Evolutionary conservation across 92 coral and sea anemone genomes (phyloP).

Genomic region (Zoanthus solanderi): DNA sequence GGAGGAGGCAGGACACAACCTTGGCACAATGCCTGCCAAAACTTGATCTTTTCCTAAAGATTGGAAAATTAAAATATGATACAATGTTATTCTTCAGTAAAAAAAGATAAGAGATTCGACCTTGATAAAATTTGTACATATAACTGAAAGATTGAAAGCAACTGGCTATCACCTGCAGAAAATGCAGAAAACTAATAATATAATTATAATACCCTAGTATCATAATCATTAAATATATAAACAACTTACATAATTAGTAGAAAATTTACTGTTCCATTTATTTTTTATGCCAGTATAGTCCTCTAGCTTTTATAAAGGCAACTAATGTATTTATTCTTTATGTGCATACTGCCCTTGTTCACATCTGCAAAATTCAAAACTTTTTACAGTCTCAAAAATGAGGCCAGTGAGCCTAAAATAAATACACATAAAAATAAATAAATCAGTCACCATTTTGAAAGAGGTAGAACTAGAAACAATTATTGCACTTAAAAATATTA

Average conservation of each 20-base stretch:
- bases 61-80: neutral
- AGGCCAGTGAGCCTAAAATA: neutral
- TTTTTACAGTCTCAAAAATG: neutral
- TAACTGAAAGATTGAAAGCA: neutral
- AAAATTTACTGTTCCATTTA: neutral
- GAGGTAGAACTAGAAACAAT: neutral
- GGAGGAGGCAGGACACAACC: slow-evolving; percentile 8
- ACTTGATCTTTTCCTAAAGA: slow-evolving; percentile 29
- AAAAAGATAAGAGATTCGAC: neutral
- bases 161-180: neutral
- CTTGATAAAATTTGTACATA: neutral
- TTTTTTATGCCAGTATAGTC: neutral
- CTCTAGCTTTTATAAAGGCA: neutral
- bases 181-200: neutral
- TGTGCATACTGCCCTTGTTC: no score
- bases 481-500: neutral
- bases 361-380: no score
- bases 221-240: neutral
- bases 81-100: neutral
- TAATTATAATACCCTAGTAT: neutral
- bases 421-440: neutral
- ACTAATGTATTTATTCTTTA: neutral
- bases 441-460: neutral
- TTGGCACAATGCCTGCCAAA: slow-evolving; percentile 29
- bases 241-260: neutral